Base-by-base conservation (phyloP, 2,113 vertebrate genomes). In the Prunella himalayana region DNA sequence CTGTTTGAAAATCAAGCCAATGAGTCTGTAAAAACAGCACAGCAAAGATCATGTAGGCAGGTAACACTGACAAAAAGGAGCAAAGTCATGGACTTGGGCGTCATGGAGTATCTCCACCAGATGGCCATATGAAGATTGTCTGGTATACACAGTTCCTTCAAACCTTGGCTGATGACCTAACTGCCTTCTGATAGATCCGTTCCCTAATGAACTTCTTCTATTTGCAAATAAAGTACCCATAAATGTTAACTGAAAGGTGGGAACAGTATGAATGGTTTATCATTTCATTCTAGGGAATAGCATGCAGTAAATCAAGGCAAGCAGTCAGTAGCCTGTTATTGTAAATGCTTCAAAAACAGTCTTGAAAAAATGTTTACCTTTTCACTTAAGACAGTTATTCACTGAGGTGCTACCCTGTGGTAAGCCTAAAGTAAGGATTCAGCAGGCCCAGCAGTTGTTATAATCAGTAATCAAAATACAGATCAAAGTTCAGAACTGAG, bases 91-190 rank as follows among this genome's bases (percentile, higher is more conserved):
- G 19, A 17, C n/a, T 64, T 24, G 10, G 3, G 15, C 7, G 5
- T 20, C 0, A 0, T 49, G 45, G n/a, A 64, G 3, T 23, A 16
- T 44, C 25, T 69, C 22, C 35, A 57, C 8, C 37, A 61, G 42
- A 57, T 11, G 0, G 1, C 21, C 30, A 28, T 23, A 10, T 37
- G 20, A 78, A 41, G 22, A 30, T 3, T 44, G 17, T 69, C 49
- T 69, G 0, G 20, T n/a, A 1, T 27, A 57, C 79, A 28, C 8
- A 33, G 15, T 39, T 75, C 14, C 59, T n/a, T 70, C 24, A 54
- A 27, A n/a, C 33, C 14, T 7, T 47, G 31, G 18, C 30, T 78
- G 13, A 24, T 44, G 30, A 75, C 23, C 25, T 41, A 16, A 7
- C 21, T 23, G 14, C 8, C 23, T 75, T 87, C 56, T 59, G 11